Evolutionary conservation across 2,113 vertebrate species (phyloP).

Genomic region (Hemiprocne comata): DNA sequence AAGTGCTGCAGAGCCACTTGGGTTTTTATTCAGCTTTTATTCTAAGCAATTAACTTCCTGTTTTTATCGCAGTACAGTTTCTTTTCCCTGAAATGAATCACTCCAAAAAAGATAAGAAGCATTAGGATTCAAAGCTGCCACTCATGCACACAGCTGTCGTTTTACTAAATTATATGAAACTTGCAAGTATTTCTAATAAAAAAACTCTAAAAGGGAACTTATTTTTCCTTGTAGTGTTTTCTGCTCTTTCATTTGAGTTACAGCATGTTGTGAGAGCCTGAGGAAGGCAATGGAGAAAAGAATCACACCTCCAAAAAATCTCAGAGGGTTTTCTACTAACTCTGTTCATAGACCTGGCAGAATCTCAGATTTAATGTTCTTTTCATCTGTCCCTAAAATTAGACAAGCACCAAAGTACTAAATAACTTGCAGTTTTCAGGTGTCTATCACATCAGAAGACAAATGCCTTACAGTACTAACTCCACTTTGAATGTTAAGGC

Average conservation of each 20-base stretch:
- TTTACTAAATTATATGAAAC: conserved; percentile 16
- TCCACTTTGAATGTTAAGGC: neutral
- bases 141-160: neutral
- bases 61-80: conserved; percentile 31
- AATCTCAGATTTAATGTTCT: neutral
- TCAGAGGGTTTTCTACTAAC: neutral
- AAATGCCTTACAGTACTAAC: neutral
- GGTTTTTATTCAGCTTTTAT: neutral
- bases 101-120: conserved; percentile 22
- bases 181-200: conserved; percentile 19
- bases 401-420: neutral
- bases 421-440: neutral
- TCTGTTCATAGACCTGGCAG: neutral
- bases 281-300: neutral
- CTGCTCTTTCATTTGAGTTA: neutral
- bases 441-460: neutral
- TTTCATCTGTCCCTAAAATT: neutral
- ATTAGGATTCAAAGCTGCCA: conserved; percentile 36
- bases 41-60: conserved; percentile 26
- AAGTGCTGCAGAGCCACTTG: conserved; percentile 26
- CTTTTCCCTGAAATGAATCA: conserved; percentile 39
- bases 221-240: neutral
- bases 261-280: neutral
- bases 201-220: neutral
- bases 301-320: neutral